phyloP scores from a whole-genome alignment of 2,888 invertebrate genomes.

The Zeuzera pyrina region DNA sequence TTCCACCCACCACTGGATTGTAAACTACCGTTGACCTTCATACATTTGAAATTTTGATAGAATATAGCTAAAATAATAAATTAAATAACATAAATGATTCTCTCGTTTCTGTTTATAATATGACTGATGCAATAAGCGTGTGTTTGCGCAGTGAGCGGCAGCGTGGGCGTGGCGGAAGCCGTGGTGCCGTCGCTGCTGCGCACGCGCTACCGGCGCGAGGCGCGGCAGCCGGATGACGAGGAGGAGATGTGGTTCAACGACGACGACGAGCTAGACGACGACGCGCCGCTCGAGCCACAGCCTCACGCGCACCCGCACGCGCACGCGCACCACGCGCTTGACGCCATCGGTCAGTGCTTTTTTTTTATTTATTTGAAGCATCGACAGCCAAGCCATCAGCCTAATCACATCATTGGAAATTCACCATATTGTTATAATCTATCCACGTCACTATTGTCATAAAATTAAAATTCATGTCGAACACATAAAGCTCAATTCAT shows the following conservation, averaged over 20 bases:
- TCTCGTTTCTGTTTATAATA: too few relatives aligned
- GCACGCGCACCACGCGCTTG: slow-evolving; percentile 61
- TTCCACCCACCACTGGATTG: too few relatives aligned
- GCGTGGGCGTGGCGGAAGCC: slow-evolving; percentile 57
- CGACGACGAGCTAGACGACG: slow-evolving; percentile 94
- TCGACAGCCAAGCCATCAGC: neutral
- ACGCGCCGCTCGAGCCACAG: slow-evolving; percentile 67
- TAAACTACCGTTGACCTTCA: too few relatives aligned
- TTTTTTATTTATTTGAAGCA: neutral
- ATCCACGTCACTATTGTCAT: too few relatives aligned
- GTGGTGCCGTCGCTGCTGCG: slow-evolving; percentile 88
- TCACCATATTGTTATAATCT: too few relatives aligned
- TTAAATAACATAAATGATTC: too few relatives aligned
- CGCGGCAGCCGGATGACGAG: slow-evolving; percentile 95
- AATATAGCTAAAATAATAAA: too few relatives aligned
- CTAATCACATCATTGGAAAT: too few relatives aligned
- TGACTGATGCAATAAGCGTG: too few relatives aligned
- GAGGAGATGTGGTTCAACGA: slow-evolving; percentile 99
- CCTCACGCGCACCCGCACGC: slow-evolving; percentile 36
- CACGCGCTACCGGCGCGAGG: slow-evolving; percentile 89
- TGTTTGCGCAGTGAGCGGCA: slow-evolving; percentile 58
- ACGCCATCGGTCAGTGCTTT: slow-evolving; percentile 58
- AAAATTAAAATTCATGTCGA: too few relatives aligned
- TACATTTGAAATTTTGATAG: too few relatives aligned
- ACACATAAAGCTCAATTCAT: too few relatives aligned